phyloP scores from a whole-genome alignment of 2,113 vertebrate genomes.

The Cavia aperea region DNA sequence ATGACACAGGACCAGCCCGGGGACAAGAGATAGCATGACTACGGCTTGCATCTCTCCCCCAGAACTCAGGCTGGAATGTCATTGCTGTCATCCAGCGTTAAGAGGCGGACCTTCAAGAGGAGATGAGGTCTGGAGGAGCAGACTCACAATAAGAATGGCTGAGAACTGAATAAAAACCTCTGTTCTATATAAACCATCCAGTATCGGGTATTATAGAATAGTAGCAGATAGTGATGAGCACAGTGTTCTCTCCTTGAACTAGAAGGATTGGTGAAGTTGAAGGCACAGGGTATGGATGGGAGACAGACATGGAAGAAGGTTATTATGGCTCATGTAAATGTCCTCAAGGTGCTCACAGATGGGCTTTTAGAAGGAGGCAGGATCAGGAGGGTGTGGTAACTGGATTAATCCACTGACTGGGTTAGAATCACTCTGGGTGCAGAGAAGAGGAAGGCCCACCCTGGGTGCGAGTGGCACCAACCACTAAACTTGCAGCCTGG shows the following conservation, averaged over 20 bases:
- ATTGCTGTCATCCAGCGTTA: background rate
- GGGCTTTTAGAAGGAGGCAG: background rate
- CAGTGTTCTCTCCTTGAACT: background rate
- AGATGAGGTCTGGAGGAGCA: background rate
- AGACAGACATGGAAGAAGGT: background rate
- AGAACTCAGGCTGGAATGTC: background rate
- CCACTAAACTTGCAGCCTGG: background rate
- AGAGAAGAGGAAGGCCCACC: background rate
- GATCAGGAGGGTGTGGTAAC: background rate
- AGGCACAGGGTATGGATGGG: background rate
- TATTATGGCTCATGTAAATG: background rate
- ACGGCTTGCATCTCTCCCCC: background rate
- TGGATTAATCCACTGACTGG: background rate
- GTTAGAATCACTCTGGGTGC: background rate
- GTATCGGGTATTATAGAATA: background rate
- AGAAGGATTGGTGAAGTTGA: background rate
- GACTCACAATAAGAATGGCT: too few species aligned
- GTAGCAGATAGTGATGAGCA: background rate
- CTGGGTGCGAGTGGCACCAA: background rate
- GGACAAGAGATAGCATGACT: background rate
- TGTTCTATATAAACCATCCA: background rate
- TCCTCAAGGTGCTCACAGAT: background rate
- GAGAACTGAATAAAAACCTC: background rate
- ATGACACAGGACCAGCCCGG: background rate
- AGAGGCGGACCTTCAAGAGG: background rate